A percentile compares a stretch with the other conserved stretches of the same genome.
These are phyloP conservation scores for Gallinago undulata DNA, from an alignment of 2,113 vertebrate genomes.

Conservation along the genomic window DNA sequence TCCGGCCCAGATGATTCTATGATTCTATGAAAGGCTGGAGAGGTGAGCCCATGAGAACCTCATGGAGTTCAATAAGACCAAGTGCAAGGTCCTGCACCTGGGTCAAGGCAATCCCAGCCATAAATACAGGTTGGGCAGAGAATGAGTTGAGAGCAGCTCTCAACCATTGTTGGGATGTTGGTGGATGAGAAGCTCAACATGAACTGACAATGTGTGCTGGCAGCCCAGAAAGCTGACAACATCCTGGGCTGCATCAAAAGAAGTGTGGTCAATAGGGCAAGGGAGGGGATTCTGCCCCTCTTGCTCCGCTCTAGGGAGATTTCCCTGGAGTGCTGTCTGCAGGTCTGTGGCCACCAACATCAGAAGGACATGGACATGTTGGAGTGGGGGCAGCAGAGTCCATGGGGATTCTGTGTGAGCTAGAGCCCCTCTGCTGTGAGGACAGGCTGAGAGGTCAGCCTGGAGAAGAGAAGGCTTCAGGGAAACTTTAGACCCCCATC, in stretches of 20 bases:
- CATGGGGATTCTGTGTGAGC: neutral
- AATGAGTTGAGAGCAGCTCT: neutral
- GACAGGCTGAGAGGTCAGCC: neutral
- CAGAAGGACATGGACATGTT: neutral
- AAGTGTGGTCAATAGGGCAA: neutral
- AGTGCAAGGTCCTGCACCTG: neutral
- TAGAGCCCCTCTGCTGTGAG: neutral
- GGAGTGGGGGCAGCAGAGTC: neutral
- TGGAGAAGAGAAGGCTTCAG: neutral
- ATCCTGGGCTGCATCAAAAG: neutral
- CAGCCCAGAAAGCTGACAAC: neutral
- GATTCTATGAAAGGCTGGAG: no score
- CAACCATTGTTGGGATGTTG: neutral
- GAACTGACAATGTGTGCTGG: neutral
- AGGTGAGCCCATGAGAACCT: neutral
- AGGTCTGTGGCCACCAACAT: neutral
- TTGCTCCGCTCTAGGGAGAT: neutral
- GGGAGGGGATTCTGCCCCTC: neutral
- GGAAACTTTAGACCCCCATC: neutral
- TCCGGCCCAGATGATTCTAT: no score
- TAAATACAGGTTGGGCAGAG: neutral
- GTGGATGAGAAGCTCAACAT: neutral
- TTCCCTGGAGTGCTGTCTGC: neutral
- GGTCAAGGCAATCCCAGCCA: neutral
- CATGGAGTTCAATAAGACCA: neutral